These are phyloP conservation scores for Dendrolimus houi DNA, from an alignment of 2,888 invertebrate species.

Conservation along the genomic window DNA sequence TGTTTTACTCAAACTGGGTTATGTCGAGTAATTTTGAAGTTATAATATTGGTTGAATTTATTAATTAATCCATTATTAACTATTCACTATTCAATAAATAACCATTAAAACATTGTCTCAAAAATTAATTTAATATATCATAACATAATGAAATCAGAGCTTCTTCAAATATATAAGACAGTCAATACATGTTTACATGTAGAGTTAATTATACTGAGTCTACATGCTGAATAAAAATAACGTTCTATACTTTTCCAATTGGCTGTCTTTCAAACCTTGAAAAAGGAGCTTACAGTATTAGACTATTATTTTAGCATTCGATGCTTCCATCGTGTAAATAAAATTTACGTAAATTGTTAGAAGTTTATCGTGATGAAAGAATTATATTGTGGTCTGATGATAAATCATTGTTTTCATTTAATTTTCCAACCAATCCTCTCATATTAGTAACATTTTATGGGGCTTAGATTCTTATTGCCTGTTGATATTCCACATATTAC, in stretches of 20 bases:
- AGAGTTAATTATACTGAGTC: too few relatives aligned
- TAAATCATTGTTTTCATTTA: constrained; percentile 27
- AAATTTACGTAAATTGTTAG: constrained; percentile 63
- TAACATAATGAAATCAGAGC: not conserved
- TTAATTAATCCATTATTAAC: too few relatives aligned
- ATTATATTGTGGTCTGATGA: constrained; percentile 66
- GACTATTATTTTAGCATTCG: constrained; percentile 49
- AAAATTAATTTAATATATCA: not conserved
- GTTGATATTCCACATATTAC: too few relatives aligned
- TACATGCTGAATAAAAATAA: too few relatives aligned
- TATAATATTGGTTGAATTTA: too few relatives aligned
- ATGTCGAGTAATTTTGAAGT: too few relatives aligned
- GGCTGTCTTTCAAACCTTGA: constrained; percentile 3
- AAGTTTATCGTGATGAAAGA: constrained; percentile 54
- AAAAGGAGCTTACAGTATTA: constrained; percentile 42
- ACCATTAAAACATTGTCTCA: not conserved
- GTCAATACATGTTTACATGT: not conserved
- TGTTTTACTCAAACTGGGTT: too few relatives aligned
- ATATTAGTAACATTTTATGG: too few relatives aligned
- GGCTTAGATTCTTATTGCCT: too few relatives aligned
- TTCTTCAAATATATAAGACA: not conserved
- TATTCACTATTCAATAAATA: too few relatives aligned
- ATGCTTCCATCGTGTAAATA: constrained; percentile 71
- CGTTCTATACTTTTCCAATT: not conserved
- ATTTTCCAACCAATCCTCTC: not conserved